These are phyloP conservation scores for Caenorhabditis briggsae DNA, from an alignment of 1,140 invertebrate species.

Conservation along the genomic window DNA sequence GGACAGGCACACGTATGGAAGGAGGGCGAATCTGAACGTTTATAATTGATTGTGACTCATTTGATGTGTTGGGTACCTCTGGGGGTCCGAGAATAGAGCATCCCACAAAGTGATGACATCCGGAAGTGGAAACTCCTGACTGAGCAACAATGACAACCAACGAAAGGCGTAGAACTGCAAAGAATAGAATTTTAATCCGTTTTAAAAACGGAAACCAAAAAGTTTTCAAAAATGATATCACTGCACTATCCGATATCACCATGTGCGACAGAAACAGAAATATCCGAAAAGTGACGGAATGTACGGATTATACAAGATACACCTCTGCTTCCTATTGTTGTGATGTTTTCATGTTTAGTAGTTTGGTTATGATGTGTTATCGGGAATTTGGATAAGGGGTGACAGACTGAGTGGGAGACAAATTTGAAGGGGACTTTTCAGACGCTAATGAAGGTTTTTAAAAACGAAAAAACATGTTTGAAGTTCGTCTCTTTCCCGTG, in stretches of 20 bases:
- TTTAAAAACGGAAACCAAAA: not conserved
- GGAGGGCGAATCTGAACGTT: conserved; percentile 70
- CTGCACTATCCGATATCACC: not conserved
- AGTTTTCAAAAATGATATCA: conserved; percentile 15
- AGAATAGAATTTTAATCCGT: not conserved
- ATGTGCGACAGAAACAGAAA: too few relatives aligned
- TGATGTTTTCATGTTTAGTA: too few relatives aligned
- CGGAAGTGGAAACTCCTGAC: conserved; percentile 96
- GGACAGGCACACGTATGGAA: conserved; percentile 69
- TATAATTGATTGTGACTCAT: not conserved
- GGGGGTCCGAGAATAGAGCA: conserved; percentile 67
- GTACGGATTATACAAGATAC: too few relatives aligned
- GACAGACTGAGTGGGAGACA: too few relatives aligned
- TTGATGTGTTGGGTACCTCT: conserved; percentile 19
- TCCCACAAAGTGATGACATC: conserved; percentile 75
- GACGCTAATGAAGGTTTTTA: too few relatives aligned
- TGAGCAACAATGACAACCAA: conserved; percentile 94
- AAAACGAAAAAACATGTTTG: too few relatives aligned
- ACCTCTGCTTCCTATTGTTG: too few relatives aligned
- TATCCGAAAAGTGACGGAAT: too few relatives aligned
- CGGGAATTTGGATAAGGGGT: too few relatives aligned
- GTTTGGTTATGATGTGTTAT: too few relatives aligned
- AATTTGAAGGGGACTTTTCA: too few relatives aligned
- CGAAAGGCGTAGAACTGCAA: conserved; percentile 90
- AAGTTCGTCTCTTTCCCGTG: too few relatives aligned